Evolutionary conservation across 2,797 vertebrate genomes (phyloP).

Genomic region (Menidia menidia): DNA sequence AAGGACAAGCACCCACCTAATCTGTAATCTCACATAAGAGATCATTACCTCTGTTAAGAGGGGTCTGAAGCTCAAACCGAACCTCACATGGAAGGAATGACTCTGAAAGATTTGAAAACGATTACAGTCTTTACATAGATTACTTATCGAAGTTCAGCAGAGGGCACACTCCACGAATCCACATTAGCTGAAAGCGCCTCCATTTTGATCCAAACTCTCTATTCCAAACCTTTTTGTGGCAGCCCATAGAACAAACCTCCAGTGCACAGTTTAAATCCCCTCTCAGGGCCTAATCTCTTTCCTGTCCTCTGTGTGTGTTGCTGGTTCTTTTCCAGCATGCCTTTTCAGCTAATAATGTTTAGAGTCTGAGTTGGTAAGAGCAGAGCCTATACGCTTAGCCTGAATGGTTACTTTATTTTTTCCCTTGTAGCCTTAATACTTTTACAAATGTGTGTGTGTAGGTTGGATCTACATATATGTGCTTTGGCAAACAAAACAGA

Average conservation of each 20-base stretch:
- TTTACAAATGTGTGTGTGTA: constrained; percentile 2
- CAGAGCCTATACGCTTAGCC: constrained; percentile 1
- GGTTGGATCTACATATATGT: constrained; percentile 1
- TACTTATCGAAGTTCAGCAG: constrained; percentile 15
- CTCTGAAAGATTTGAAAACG: constrained; percentile 32
- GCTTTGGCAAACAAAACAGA: neutral
- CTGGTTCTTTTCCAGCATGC: constrained; percentile 39
- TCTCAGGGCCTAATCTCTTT: constrained; percentile 24
- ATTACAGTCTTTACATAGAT: constrained; percentile 31
- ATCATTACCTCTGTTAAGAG: constrained; percentile 39
- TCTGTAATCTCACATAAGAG: constrained; percentile 31
- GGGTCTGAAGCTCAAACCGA: constrained; percentile 18
- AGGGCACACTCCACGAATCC: constrained; percentile 8
- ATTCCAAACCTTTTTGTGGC: constrained; percentile 17
- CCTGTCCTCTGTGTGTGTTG: constrained; percentile 27
- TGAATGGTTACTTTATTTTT: constrained; percentile 10
- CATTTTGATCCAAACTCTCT: constrained; percentile 37
- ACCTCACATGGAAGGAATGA: constrained; percentile 19
- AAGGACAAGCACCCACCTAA: constrained; percentile 33
- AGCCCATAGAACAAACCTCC: constrained; percentile 32
- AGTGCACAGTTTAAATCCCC: constrained; percentile 38
- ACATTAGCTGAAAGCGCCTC: constrained; percentile 16
- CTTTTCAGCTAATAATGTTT: constrained; percentile 32
- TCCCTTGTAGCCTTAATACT: neutral
- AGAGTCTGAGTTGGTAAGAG: constrained; percentile 23